These are phyloP conservation scores for Morpho helenor DNA, from an alignment of 2,888 invertebrate genomes.

Conservation along the genomic window DNA sequence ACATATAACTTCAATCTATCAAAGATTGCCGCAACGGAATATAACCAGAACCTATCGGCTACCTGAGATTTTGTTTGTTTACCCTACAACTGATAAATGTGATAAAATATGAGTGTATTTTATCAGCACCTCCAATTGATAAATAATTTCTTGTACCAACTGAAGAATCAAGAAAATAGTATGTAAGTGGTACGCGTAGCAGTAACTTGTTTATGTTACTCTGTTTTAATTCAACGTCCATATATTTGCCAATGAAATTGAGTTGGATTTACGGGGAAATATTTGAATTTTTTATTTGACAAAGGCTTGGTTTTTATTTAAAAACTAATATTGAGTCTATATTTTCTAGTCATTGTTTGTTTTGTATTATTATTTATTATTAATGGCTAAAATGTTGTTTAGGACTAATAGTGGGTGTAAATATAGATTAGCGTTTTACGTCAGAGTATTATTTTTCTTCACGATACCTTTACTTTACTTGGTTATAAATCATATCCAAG, in stretches of 20 bases:
- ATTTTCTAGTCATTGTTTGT: slow-evolving; percentile 30
- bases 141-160: slow-evolving; percentile 42
- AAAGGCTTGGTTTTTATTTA: slow-evolving; percentile 28
- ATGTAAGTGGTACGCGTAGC: slow-evolving; percentile 30
- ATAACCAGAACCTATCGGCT: slow-evolving; percentile 26
- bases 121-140: slow-evolving; percentile 51
- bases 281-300: slow-evolving; percentile 69
- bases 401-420: slow-evolving; percentile 58
- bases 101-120: slow-evolving; percentile 18
- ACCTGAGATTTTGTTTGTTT: slow-evolving; percentile 44
- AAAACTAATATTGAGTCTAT: slow-evolving; percentile 10
- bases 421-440: slow-evolving; percentile 43
- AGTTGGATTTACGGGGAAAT: slow-evolving; percentile 57
- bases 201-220: slow-evolving; percentile 38
- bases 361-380: slow-evolving; percentile 24
- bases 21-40: slow-evolving; percentile 21
- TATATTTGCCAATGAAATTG: slow-evolving; percentile 45
- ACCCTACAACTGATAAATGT: slow-evolving; percentile 33
- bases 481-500: no score
- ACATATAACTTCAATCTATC: background rate
- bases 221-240: slow-evolving; percentile 22
- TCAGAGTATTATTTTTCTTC: slow-evolving; percentile 56
- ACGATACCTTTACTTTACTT: slow-evolving; percentile 52
- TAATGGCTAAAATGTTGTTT: slow-evolving; percentile 69
- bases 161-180: slow-evolving; percentile 38